Percentiles rank a stretch among this genome's conserved stretches.
These are phyloP conservation scores for Caenorhabditis virilis DNA, from an alignment of 2,888 invertebrate species.

Conservation along the genomic window DNA sequence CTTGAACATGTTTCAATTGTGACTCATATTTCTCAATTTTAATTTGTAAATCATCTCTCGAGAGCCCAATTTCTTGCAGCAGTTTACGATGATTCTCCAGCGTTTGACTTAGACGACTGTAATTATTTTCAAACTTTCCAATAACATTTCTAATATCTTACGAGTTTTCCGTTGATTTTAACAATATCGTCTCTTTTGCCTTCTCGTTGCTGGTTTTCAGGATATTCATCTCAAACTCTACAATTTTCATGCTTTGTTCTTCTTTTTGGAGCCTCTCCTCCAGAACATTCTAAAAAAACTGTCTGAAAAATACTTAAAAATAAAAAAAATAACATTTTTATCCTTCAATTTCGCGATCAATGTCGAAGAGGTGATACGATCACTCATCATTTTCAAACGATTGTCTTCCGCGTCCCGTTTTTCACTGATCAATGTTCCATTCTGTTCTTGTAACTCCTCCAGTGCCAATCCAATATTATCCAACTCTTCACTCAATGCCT, in stretches of 20 bases:
- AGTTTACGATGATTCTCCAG: slow-evolving; percentile 15
- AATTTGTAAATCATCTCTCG: slow-evolving; percentile 72
- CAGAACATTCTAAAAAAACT: slow-evolving; percentile 1
- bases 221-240: slow-evolving; percentile 2
- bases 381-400: slow-evolving; percentile 89
- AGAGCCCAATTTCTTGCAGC: slow-evolving; percentile 25
- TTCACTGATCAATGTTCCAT: slow-evolving; percentile 90
- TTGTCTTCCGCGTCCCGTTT: slow-evolving; percentile 83
- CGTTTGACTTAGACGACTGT: slow-evolving; percentile 8
- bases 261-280: slow-evolving; percentile 1
- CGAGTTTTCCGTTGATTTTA: slow-evolving; percentile 15
- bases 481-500: slow-evolving; percentile 95
- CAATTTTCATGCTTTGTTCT: neutral
- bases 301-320: neutral
- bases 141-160: slow-evolving; percentile 3
- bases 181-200: neutral
- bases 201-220: neutral
- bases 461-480: slow-evolving; percentile 96
- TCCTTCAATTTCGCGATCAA: slow-evolving; percentile 89
- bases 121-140: slow-evolving; percentile 3
- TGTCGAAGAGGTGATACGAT: slow-evolving; percentile 91
- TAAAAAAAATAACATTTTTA: slow-evolving; percentile 82
- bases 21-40: slow-evolving; percentile 87
- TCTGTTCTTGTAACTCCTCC: slow-evolving; percentile 69
- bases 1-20: slow-evolving; percentile 92